A percentile compares a stretch with the other conserved stretches of the same genome.
These are phyloP conservation scores for Patella pellucida DNA, from an alignment of 2,888 invertebrate species.

Conservation along the genomic window DNA sequence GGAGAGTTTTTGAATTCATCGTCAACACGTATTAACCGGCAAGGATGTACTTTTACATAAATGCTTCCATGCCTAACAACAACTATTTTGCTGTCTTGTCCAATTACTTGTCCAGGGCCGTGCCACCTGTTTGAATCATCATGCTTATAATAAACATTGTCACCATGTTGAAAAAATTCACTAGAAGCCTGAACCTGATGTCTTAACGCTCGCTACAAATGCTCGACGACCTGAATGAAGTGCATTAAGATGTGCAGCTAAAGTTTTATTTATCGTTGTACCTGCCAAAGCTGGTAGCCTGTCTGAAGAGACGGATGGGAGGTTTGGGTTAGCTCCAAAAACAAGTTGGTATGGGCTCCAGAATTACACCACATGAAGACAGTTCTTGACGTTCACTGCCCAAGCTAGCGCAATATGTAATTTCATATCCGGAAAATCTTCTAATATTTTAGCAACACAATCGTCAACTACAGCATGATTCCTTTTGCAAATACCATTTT, in stretches of 20 bases:
- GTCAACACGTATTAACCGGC: conserved; percentile 22
- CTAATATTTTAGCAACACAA: conserved; percentile 14
- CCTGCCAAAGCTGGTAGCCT: conserved; percentile 21
- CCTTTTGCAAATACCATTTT: background rate
- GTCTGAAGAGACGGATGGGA: conserved; percentile 20
- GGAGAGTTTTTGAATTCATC: background rate
- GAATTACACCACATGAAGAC: conserved; percentile 21
- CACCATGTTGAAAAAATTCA: conserved; percentile 22
- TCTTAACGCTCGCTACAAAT: conserved; percentile 20
- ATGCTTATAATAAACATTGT: conserved; percentile 28
- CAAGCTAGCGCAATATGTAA: conserved; percentile 5
- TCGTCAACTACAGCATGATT: conserved; percentile 25
- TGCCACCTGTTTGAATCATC: conserved; percentile 25
- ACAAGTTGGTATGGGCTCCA: conserved; percentile 28
- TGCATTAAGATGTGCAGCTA: conserved; percentile 34
- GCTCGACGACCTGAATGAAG: conserved; percentile 30
- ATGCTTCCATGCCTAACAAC: background rate
- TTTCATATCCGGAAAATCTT: conserved; percentile 4
- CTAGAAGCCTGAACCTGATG: background rate
- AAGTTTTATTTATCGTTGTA: conserved; percentile 22
- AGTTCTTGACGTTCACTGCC: conserved; percentile 16
- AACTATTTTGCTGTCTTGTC: conserved; percentile 34
- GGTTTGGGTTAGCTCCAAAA: conserved; percentile 26
- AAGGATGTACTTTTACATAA: conserved; percentile 32
- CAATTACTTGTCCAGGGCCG: conserved; percentile 41